Evolutionary conservation across 2,797 vertebrate genomes (phyloP).

Genomic region (Knipowitschia caucasica): DNA sequence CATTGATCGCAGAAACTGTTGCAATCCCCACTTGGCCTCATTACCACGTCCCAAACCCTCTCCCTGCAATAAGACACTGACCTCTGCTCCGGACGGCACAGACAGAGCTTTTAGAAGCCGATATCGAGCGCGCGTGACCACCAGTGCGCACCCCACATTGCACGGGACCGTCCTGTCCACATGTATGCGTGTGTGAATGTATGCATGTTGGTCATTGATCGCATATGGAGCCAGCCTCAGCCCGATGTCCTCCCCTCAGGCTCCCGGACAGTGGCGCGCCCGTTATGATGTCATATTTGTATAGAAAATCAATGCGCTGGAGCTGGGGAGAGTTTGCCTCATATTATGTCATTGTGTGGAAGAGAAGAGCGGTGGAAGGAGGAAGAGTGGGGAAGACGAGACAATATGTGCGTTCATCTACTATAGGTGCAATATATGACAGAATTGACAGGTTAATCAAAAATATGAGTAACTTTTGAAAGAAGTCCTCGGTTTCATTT

Average conservation of each 20-base stretch:
- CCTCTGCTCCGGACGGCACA: constrained; percentile 49
- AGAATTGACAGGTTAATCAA: no score
- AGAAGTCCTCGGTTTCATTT: no score
- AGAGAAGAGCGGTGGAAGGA: constrained; percentile 33
- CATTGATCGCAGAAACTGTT: no score
- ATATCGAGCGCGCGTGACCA: constrained; percentile 43
- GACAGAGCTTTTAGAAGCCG: constrained; percentile 44
- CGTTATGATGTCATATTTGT: constrained; percentile 52
- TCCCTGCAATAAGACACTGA: no score
- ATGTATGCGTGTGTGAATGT: not conserved
- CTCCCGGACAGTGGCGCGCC: constrained; percentile 27
- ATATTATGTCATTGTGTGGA: constrained; percentile 47
- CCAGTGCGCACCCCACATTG: constrained; percentile 27
- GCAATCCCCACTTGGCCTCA: no score
- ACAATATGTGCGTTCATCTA: not conserved
- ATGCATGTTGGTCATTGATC: constrained; percentile 45
- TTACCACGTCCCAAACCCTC: no score
- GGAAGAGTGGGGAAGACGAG: not conserved
- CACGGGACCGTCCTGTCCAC: constrained; percentile 28
- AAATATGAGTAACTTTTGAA: no score
- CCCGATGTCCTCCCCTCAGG: constrained; percentile 46
- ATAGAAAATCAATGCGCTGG: constrained; percentile 50
- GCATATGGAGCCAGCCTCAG: constrained; percentile 34
- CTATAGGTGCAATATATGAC: not conserved
- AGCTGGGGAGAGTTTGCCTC: constrained; percentile 50